These are phyloP conservation scores for Pagetopsis macropterus DNA, from an alignment of 2,797 vertebrate genomes.

Conservation along the genomic window DNA sequence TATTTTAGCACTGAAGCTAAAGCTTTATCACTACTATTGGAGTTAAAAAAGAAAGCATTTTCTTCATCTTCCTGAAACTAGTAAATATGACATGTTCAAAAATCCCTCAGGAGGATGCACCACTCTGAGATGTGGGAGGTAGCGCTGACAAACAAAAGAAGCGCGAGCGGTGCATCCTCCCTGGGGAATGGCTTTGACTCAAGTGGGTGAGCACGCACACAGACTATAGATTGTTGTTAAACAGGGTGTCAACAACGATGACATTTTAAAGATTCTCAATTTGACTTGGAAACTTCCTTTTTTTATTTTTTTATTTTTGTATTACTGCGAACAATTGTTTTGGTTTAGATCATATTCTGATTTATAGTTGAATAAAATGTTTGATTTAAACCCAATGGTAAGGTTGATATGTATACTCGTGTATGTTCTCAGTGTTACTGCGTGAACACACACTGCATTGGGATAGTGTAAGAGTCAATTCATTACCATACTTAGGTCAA, in stretches of 20 bases:
- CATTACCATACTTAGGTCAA: background rate
- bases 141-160: conserved; percentile 26
- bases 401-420: background rate
- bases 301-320: too few relatives aligned
- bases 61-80: conserved; percentile 31
- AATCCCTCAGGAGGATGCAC: conserved; percentile 35
- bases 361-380: background rate
- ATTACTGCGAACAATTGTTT: background rate
- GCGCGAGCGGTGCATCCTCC: conserved; percentile 22
- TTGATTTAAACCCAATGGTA: conserved; percentile 2
- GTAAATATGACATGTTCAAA: conserved; percentile 36
- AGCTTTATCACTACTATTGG: conserved; percentile 9
- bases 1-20: conserved; percentile 12
- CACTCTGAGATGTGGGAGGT: conserved; percentile 31
- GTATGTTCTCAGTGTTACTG: conserved; percentile 14
- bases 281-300: background rate
- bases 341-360: background rate
- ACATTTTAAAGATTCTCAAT: background rate
- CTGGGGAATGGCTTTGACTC: conserved; percentile 24
- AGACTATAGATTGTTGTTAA: conserved; percentile 1
- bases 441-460: conserved; percentile 6
- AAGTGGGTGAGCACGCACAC: conserved; percentile 1
- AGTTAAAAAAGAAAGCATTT: conserved; percentile 25
- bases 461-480: background rate
- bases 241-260: conserved; percentile 13